Evolutionary conservation across 2,888 invertebrate genomes (phyloP), one percentile per base, ranked within the genome.

Genomic region (Salticus scenicus): DNA sequence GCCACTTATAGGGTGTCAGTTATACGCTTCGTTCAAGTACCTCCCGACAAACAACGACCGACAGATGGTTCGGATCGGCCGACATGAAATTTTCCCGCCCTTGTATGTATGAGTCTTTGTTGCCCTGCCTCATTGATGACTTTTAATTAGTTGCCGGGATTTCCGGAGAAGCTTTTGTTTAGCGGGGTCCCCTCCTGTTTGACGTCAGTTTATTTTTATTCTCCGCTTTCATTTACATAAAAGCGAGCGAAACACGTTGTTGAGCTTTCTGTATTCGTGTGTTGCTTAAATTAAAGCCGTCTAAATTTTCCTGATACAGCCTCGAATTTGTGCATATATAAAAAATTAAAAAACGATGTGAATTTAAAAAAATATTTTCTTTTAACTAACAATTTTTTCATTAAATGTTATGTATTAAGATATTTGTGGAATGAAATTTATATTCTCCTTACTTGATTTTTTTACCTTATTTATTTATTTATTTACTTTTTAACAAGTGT

Each of bases 1-100:
- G 12, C 69, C 69, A 69, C 69, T 69, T 69, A 33, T 24, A 14
- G 27, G 14, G 69, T 69, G 69, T 69, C 69, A 37, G 69, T 33
- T 37, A n/a, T n/a, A 69, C 69, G 33, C 69, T 41, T 24, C 37
- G 69, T 31, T 37, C 17, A 14, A 33, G 69, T 24, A 33, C 69
- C 69, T 69, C 24, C n/a, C 37, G 27, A 24, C 24, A 37, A 69
- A 69, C 41, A 41, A 41, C 17, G 20, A 41, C 24, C 37, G 24
- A 33, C 69, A 69, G 69, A 69, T 69, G 69, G 63, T 37, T 69
- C 69, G 37, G 37, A 37, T 37, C 69, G 69, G 20, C 0, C 41
- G 5, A 24, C 20, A 31, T 33, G 69, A 69, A 69, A 69, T 69
- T 69, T 69, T 37, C 69, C 14, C 31, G n/a, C 14, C 41, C 28